phyloP scores from a whole-genome alignment of 2,113 vertebrate species.

The Pterophyllum scalare region DNA sequence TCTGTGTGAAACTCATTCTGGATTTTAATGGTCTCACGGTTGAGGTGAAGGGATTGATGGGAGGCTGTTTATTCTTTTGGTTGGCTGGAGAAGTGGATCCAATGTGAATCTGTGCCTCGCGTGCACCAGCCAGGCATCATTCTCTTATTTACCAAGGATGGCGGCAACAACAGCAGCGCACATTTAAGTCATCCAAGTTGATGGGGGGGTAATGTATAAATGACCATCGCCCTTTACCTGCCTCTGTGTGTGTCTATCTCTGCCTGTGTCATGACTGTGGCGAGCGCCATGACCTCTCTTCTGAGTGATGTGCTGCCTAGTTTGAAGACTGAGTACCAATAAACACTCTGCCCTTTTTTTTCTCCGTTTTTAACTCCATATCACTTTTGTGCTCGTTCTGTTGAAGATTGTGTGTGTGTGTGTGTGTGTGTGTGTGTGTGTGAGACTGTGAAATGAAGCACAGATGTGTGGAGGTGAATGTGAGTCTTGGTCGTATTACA shows the following conservation, averaged over 20 bases:
- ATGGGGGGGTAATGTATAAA: constrained; percentile 4
- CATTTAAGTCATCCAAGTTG: constrained; percentile 19
- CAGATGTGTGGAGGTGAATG: constrained; percentile 17
- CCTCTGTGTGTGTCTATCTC: constrained; percentile 44
- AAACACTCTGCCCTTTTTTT: constrained; percentile 79
- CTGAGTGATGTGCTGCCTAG: constrained; percentile 87
- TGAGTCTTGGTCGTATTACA: constrained; percentile 41
- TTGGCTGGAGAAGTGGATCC: constrained; percentile 21
- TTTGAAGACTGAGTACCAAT: constrained; percentile 77
- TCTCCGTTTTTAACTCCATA: constrained; percentile 60
- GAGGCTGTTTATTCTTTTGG: constrained; percentile 28
- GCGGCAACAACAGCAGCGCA: constrained; percentile 2
- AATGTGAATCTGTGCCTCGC: constrained; percentile 41
- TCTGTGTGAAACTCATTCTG: constrained; percentile 27
- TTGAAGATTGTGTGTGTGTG: constrained; percentile 14
- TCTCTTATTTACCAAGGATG: constrained; percentile 63
- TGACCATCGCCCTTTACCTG: constrained; percentile 40
- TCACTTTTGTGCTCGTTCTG: constrained; percentile 21
- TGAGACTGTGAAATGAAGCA: constrained; percentile 8
- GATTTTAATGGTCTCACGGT: constrained; percentile 39
- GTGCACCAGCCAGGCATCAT: constrained; percentile 24
- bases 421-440: constrained; percentile 21
- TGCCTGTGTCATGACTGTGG: constrained; percentile 43
- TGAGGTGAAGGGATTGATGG: constrained; percentile 28
- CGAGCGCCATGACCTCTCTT: constrained; percentile 88